These are phyloP conservation scores for Merluccius polli DNA, from an alignment of 2,797 vertebrate genomes.

Conservation along the genomic window DNA sequence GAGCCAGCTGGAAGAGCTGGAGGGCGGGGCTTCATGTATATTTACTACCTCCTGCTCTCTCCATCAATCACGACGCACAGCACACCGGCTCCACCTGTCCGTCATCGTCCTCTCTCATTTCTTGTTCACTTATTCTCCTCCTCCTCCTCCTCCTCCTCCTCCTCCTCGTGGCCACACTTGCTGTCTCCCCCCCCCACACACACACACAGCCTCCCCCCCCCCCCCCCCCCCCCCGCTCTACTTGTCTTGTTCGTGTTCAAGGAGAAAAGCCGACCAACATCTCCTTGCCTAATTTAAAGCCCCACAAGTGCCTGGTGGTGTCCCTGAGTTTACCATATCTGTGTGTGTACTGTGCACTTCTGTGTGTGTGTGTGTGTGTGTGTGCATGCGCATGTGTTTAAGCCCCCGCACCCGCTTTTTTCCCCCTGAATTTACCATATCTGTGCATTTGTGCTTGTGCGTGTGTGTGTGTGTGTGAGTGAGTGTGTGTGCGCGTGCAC, in stretches of 20 bases:
- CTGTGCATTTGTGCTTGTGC: background rate
- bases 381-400: background rate
- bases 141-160: background rate
- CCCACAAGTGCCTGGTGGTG: background rate
- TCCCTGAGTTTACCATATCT: background rate
- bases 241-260: no score
- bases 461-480: background rate
- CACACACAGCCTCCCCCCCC: constrained; percentile 11
- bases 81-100: constrained; percentile 64
- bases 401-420: constrained; percentile 52
- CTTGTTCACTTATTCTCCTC: constrained; percentile 56
- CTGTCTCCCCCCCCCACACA: background rate
- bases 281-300: background rate
- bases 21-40: constrained; percentile 73
- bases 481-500: background rate
- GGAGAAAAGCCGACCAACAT: background rate
- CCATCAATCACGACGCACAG: constrained; percentile 73
- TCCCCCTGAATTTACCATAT: constrained; percentile 58
- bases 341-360: background rate
- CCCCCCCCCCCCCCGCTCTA: background rate
- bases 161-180: background rate
- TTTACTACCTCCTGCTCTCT: constrained; percentile 66
- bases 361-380: background rate
- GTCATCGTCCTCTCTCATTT: constrained; percentile 66
- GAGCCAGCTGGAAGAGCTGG: constrained; percentile 67